Evolutionary conservation across 2,888 invertebrate species (phyloP), one percentile per base, ranked within the genome.

Genomic region (Corythucha ciliata): DNA sequence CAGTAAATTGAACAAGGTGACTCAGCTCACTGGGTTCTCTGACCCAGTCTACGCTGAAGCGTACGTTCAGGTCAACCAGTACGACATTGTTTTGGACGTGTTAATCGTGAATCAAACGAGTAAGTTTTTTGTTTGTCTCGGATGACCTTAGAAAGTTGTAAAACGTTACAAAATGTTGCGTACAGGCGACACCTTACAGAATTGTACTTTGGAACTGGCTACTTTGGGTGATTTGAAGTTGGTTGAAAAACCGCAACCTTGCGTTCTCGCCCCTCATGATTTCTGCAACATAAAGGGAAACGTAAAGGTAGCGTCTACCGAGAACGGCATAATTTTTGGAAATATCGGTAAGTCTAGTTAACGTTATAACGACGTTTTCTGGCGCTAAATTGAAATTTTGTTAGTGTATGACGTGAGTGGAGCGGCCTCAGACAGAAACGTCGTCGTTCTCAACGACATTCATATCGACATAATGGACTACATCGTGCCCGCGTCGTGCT

Each of bases 401-500:
- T 29, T 68, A 88, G 94, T 96, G 51, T 98, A 97, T 70, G 97
- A 98, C 67, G 87, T 98, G 47, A 84, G 85, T 27, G 92, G 93
- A 41, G 88, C 92, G 24, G 82, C 82, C 2, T 86, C 88, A 56
- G 93, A 93, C 69, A 79, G 92, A 61, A 97, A 96, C 69, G 96
- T 96, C 56, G 96, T 99, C 27, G 97, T 98, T 12, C 75, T 99
- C 45, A 96, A 97, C 68, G 98, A 99, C 69, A 97, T 99, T 65
- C 96, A 97, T 70, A 96, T 99, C 66, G 98, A 98, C 71, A 96
- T 98, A 62, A 94, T 98, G 89, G 98, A 99, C 74, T 96, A 96
- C 72, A 94, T 96, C 65, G 85, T 96, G 65, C 96, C 96, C 18
- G 93, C 93, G 14, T 71, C 76, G 33, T 97, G 97, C 70, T 88